phyloP scores from a whole-genome alignment of 1,140 invertebrate species.

The Trichogramma pretiosum region DNA sequence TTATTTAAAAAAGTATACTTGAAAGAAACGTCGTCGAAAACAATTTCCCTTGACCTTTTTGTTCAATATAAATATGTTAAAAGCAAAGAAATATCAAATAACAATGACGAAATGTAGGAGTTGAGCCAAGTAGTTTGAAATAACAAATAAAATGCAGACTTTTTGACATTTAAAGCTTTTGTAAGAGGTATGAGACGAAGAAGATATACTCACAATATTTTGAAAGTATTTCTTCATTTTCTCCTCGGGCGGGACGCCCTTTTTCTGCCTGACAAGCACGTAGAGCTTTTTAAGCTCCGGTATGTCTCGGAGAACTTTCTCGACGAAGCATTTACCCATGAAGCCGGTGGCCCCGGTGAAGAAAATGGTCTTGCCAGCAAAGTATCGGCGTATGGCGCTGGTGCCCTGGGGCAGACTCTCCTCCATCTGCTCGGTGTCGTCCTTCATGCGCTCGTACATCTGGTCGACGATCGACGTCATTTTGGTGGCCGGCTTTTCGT shows the following conservation, averaged over 20 bases:
- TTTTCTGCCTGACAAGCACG: constrained; percentile 50
- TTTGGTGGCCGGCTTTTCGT: too few species aligned
- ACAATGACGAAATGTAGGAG: too few species aligned
- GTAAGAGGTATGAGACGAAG: neutral
- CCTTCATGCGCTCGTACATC: constrained; percentile 24
- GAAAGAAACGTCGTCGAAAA: too few species aligned
- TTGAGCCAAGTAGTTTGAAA: too few species aligned
- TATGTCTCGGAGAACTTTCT: constrained; percentile 56
- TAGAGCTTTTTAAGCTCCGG: constrained; percentile 49
- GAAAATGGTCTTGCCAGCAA: constrained; percentile 24
- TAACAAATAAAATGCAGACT: too few species aligned
- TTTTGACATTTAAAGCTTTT: too few species aligned
- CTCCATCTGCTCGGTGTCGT: constrained; percentile 26
- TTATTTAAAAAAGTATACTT: too few species aligned
- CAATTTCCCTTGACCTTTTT: too few species aligned
- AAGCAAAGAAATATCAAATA: too few species aligned
- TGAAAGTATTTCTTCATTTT: constrained; percentile 30
- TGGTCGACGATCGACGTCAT: constrained; percentile 13
- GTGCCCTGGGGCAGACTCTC: constrained; percentile 24
- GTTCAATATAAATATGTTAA: too few species aligned
- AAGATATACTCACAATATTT: constrained; percentile 24
- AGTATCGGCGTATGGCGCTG: constrained; percentile 26
- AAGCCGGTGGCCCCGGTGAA: constrained; percentile 46
- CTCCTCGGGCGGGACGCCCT: constrained; percentile 36
- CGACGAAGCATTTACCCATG: constrained; percentile 54